A percentile compares a stretch with the other conserved stretches of the same genome.
phyloP scores from a whole-genome alignment of 2,113 vertebrate genomes.

The Halcyon malimbica region DNA sequence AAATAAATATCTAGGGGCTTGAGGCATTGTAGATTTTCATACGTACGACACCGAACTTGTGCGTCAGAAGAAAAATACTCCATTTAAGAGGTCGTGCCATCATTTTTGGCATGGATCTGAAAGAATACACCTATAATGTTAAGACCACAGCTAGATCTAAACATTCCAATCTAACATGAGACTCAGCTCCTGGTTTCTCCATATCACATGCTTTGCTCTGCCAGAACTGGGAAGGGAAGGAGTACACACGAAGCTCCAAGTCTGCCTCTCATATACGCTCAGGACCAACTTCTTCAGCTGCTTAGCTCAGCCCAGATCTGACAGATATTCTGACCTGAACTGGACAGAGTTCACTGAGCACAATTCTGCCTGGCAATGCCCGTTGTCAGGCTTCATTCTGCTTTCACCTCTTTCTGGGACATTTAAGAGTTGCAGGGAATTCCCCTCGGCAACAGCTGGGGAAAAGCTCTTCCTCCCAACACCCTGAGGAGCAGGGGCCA shows the following conservation, averaged over 20 bases:
- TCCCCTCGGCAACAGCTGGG: constrained; percentile 38
- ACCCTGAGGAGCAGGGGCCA: constrained; percentile 42
- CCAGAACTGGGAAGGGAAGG: background rate
- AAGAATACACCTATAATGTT: background rate
- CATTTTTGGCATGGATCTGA: background rate
- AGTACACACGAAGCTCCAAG: background rate
- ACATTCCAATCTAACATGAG: background rate
- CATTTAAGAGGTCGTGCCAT: background rate
- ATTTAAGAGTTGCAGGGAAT: constrained; percentile 37
- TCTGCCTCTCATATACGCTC: background rate
- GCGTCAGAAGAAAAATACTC: background rate
- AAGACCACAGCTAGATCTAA: background rate
- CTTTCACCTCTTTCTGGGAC: constrained; percentile 23
- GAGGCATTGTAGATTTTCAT: background rate
- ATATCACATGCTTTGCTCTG: background rate
- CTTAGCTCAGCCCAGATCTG: background rate
- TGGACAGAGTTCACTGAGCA: constrained; percentile 47
- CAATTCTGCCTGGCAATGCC: background rate
- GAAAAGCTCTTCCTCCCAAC: constrained; percentile 23
- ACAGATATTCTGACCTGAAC: background rate
- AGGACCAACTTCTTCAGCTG: background rate
- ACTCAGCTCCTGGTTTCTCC: background rate
- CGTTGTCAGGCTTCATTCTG: constrained; percentile 41
- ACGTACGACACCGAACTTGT: background rate
- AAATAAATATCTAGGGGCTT: background rate